These are phyloP conservation scores for Paguma larvata DNA, from an alignment of 2,797 vertebrate genomes.

Conservation along the genomic window DNA sequence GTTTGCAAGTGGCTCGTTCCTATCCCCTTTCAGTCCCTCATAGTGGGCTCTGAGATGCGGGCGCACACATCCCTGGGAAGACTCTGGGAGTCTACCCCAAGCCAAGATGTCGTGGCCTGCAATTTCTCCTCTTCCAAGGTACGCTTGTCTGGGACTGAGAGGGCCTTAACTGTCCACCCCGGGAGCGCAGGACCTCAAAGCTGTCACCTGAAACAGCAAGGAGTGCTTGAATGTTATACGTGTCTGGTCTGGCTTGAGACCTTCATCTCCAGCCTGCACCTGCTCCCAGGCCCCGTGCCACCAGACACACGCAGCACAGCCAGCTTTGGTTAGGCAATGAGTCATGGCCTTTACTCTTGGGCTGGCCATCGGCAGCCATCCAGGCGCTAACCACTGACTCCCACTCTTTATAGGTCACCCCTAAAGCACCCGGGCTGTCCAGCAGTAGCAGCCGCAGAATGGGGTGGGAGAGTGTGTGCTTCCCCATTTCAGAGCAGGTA, in stretches of 20 bases:
- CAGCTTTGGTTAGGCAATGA: constrained; percentile 92
- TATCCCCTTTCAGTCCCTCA: neutral
- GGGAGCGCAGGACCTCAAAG: constrained; percentile 85
- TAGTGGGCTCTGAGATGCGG: neutral
- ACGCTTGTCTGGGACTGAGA: neutral
- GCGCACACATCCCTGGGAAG: neutral
- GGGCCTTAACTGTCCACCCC: constrained; percentile 83
- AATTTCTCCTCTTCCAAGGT: neutral
- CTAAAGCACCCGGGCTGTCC: constrained; percentile 10
- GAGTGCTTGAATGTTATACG: constrained; percentile 89
- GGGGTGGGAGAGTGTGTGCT: neutral
- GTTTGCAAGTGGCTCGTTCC: neutral
- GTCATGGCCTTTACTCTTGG: constrained; percentile 86
- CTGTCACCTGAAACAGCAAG: constrained; percentile 88
- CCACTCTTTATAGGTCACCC: constrained; percentile 77
- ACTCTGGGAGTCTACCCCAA: neutral
- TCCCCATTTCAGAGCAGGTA: neutral
- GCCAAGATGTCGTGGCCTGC: neutral
- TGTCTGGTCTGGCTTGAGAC: constrained; percentile 92
- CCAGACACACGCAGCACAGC: constrained; percentile 85
- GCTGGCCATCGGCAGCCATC: constrained; percentile 61
- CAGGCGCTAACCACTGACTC: constrained; percentile 48
- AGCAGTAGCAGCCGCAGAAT: neutral
- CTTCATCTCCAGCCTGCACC: constrained; percentile 88
- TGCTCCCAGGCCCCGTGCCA: neutral